Percentiles rank a stretch among this genome's conserved stretches.
These are phyloP conservation scores for Actinia equina DNA, from an alignment of 64 coral and sea anemone genomes.

Conservation along the genomic window DNA sequence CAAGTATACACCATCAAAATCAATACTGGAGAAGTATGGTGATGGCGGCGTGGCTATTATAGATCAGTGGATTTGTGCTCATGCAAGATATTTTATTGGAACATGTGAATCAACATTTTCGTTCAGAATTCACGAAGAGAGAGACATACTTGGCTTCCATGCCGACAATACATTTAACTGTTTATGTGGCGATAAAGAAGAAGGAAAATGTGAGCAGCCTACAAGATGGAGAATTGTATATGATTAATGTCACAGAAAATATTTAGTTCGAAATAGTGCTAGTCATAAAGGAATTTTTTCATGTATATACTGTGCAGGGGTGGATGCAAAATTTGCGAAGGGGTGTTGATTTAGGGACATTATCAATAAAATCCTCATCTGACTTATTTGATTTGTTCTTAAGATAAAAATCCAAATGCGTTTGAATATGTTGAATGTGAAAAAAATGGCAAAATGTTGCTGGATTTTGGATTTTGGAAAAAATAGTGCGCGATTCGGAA, in stretches of 20 bases:
- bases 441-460: too few species aligned
- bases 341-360: too few species aligned
- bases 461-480: too few species aligned
- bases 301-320: too few species aligned
- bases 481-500: too few species aligned
- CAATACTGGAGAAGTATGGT: slow-evolving; percentile 69
- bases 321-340: too few species aligned
- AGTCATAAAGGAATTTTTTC: too few species aligned
- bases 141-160: slow-evolving; percentile 98
- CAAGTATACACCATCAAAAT: slow-evolving; percentile 68
- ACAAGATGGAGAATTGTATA: slow-evolving; percentile 94
- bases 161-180: slow-evolving; percentile 93
- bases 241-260: background rate
- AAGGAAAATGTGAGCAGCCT: slow-evolving; percentile 93
- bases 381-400: too few species aligned
- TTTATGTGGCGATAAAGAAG: slow-evolving; percentile 91
- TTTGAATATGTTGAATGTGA: too few species aligned
- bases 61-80: slow-evolving; percentile 99
- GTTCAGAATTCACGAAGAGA: slow-evolving; percentile 96
- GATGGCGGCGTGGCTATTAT: slow-evolving; percentile 97
- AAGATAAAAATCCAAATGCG: too few species aligned
- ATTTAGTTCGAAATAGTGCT: too few species aligned
- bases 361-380: too few species aligned
- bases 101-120: slow-evolving; percentile 98
- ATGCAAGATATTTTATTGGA: slow-evolving; percentile 84